These are phyloP conservation scores for Uloborus plumipes DNA, from an alignment of 2,888 invertebrate genomes.

Conservation along the genomic window DNA sequence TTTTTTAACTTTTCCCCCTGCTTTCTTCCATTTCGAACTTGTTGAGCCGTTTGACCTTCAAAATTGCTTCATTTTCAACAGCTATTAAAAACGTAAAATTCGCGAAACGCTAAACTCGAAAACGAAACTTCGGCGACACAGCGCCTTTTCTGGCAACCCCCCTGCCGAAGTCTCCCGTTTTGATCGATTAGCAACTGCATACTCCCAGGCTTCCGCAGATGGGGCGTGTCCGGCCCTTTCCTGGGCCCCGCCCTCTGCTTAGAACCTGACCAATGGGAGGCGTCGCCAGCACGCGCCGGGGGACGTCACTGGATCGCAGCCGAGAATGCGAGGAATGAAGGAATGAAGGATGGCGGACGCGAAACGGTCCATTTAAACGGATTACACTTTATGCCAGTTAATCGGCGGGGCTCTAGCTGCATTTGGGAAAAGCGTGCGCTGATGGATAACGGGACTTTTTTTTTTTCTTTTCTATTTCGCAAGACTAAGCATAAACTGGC, in stretches of 20 bases:
- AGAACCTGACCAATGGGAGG: slow-evolving; percentile 32
- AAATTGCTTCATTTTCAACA: no score
- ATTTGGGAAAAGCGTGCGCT: slow-evolving; percentile 30
- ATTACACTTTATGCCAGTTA: slow-evolving; percentile 37
- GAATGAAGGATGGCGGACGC: slow-evolving; percentile 29
- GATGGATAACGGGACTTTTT: not conserved
- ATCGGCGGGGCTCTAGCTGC: slow-evolving; percentile 30
- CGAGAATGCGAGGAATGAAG: slow-evolving; percentile 33
- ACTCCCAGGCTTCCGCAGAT: slow-evolving; percentile 1
- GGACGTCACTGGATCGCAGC: slow-evolving; percentile 21
- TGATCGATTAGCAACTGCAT: slow-evolving; percentile 50
- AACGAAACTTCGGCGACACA: not conserved
- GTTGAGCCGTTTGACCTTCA: no score
- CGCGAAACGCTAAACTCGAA: no score
- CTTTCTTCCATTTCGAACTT: no score
- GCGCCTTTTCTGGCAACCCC: slow-evolving; percentile 18
- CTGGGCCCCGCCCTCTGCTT: not conserved
- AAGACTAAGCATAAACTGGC: no score
- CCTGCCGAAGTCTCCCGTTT: not conserved
- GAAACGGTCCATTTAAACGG: slow-evolving; percentile 21
- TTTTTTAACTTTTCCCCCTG: no score
- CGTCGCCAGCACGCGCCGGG: slow-evolving; percentile 17
- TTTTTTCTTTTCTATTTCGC: no score
- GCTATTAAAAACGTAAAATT: no score
- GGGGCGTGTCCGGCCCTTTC: not conserved